Conservation (phyloP, 2,797 vertebrate genomes). For the Tinamus major region DNA sequence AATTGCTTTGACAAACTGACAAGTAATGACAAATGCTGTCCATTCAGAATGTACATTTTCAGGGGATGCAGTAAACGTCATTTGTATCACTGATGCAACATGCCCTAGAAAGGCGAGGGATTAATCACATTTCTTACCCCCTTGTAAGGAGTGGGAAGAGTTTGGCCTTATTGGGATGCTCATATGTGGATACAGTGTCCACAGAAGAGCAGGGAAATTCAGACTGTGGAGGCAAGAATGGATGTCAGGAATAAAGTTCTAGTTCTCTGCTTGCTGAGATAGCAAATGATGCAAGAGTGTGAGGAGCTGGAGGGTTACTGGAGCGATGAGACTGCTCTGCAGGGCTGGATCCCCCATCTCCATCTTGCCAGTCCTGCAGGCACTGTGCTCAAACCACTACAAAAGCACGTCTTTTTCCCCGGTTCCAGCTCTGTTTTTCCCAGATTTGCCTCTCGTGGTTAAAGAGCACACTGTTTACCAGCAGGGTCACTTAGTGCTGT, state of each 20-base stretch:
- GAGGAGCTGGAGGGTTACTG: not conserved
- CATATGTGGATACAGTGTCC: not conserved
- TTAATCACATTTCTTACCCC: not conserved
- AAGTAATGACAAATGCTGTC: not conserved
- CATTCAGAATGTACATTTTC: not conserved
- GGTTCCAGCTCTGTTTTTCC: not conserved
- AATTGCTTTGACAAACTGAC: not conserved
- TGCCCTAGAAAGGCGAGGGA: not conserved
- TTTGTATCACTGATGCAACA: not conserved
- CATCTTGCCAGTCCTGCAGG: not conserved
- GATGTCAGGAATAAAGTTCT: not conserved
- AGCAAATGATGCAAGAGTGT: not conserved
- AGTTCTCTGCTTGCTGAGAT: not conserved
- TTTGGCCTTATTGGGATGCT: not conserved
- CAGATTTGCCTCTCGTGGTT: not conserved
- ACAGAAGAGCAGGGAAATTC: not conserved
- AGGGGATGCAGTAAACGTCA: not conserved
- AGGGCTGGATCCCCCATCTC: too few relatives aligned
- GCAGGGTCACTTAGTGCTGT: not conserved
- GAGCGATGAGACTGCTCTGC: not conserved
- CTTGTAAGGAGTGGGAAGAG: not conserved
- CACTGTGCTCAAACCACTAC: not conserved
- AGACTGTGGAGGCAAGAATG: rapidly evolving
- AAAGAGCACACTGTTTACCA: not conserved
- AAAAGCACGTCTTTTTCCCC: rapidly evolving